These are phyloP conservation scores for Loripinus fragilis DNA, from an alignment of 2,888 invertebrate genomes.

Conservation along the genomic window DNA sequence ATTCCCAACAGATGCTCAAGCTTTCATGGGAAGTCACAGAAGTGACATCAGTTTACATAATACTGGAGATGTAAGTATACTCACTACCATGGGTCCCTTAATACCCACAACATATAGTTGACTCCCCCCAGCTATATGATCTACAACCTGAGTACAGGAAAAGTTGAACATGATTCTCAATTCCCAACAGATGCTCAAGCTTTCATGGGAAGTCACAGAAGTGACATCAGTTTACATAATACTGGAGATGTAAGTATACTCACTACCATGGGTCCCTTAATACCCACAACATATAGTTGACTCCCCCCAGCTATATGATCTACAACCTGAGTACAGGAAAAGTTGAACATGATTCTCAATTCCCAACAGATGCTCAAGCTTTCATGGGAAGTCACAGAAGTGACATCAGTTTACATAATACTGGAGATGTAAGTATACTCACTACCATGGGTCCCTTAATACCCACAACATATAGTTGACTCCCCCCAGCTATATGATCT, in stretches of 20 bases:
- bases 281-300: no score
- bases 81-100: no score
- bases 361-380: slow-evolving; percentile 95
- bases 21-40: slow-evolving; percentile 93
- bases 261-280: no score
- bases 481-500: slow-evolving; percentile 95
- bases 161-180: slow-evolving; percentile 94
- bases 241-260: slow-evolving; percentile 94
- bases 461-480: no score
- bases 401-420: slow-evolving; percentile 89
- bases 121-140: slow-evolving; percentile 96
- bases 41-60: slow-evolving; percentile 89
- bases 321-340: slow-evolving; percentile 96
- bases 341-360: slow-evolving; percentile 94
- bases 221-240: slow-evolving; percentile 88
- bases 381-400: slow-evolving; percentile 92
- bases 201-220: slow-evolving; percentile 92
- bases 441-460: no score
- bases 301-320: slow-evolving; percentile 94
- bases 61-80: slow-evolving; percentile 92
- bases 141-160: slow-evolving; percentile 95
- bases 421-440: slow-evolving; percentile 94
- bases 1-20: slow-evolving; percentile 95
- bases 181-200: slow-evolving; percentile 96
- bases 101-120: no score